These are phyloP conservation scores for Dipodomys ordii DNA, from an alignment of 2,113 vertebrate species.

Conservation along the genomic window DNA sequence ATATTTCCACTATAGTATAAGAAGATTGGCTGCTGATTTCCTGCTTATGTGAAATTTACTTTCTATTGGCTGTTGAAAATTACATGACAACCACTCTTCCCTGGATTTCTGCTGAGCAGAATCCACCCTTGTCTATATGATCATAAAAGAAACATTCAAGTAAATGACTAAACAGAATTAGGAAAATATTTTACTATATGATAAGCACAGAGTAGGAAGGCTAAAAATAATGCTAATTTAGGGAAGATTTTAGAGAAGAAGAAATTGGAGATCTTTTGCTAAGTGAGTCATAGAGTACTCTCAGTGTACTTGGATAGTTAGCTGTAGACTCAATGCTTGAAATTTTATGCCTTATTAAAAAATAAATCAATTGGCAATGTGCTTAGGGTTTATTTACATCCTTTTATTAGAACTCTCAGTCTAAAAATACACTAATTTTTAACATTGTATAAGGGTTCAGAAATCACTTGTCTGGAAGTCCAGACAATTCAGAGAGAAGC, in stretches of 20 bases:
- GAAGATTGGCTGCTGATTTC: neutral
- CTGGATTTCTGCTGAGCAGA: neutral
- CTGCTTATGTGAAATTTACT: neutral
- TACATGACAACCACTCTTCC: neutral
- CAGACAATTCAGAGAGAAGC: neutral
- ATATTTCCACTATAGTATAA: neutral
- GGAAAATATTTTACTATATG: neutral
- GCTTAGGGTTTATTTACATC: neutral
- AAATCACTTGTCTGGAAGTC: neutral
- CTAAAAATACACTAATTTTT: slow-evolving; percentile 58
- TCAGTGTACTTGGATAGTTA: slow-evolving; percentile 15
- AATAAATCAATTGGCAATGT: slow-evolving; percentile 28
- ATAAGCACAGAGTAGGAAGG: neutral
- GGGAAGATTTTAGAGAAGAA: slow-evolving; percentile 24
- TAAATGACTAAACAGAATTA: slow-evolving; percentile 1
- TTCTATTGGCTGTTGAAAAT: neutral
- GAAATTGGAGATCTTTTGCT: neutral
- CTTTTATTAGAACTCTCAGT: slow-evolving; percentile 7
- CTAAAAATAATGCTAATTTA: neutral
- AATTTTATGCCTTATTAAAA: slow-evolving; percentile 53
- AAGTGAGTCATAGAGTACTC: neutral
- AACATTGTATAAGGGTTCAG: neutral
- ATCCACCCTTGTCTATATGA: neutral
- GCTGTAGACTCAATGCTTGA: slow-evolving; percentile 41
- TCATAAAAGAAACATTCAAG: neutral